These are phyloP conservation scores for Stenodema calcarata DNA, from an alignment of 2,888 invertebrate species.

Conservation along the genomic window DNA sequence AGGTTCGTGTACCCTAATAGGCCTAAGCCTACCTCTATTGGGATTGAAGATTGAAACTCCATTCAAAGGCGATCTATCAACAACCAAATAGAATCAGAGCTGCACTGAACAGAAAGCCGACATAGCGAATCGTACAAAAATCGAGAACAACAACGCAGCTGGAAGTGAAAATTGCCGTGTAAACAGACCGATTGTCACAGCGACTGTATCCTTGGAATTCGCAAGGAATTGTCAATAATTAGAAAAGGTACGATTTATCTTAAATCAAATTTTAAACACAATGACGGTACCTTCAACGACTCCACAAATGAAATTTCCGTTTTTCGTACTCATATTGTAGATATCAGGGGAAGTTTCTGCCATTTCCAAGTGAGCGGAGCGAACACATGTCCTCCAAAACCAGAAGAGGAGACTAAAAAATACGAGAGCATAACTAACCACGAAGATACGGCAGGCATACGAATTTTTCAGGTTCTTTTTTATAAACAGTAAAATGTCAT, in stretches of 20 bases:
- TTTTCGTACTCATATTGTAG: slow-evolving; percentile 69
- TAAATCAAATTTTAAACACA: slow-evolving; percentile 57
- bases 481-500: too few relatives aligned
- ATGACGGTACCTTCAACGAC: slow-evolving; percentile 80
- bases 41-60: too few relatives aligned
- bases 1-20: too few relatives aligned
- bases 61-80: too few relatives aligned
- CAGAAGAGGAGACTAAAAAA: background rate
- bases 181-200: background rate
- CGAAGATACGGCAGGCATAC: background rate
- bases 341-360: slow-evolving; percentile 13
- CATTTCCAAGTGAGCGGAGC: background rate
- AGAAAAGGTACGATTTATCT: background rate
- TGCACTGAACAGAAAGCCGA: background rate
- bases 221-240: background rate
- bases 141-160: background rate
- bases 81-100: too few relatives aligned
- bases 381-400: background rate
- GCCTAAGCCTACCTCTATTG: too few relatives aligned
- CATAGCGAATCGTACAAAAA: background rate
- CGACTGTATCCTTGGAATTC: background rate
- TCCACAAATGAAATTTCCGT: slow-evolving; percentile 87
- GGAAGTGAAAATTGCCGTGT: background rate
- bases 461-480: background rate
- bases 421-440: background rate